Percentiles rank a stretch among this genome's conserved stretches.
phyloP scores from a whole-genome alignment of 2,888 invertebrate genomes.

The Nezara viridula region DNA sequence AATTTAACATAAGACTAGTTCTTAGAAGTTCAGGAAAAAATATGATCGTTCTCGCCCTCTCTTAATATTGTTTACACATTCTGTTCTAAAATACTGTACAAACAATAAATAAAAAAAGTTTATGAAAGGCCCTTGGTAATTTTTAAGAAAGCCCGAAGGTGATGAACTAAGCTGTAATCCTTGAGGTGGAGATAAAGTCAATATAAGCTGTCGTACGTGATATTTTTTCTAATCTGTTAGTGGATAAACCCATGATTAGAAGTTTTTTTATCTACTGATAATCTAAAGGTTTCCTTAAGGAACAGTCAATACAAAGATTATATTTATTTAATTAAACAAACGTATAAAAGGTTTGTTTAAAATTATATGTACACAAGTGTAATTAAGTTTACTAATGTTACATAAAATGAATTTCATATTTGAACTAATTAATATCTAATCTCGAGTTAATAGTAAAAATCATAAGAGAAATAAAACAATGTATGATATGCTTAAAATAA shows the following conservation, averaged over 20 bases:
- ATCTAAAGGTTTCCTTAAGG: background rate
- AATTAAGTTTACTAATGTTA: background rate
- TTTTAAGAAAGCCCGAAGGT: background rate
- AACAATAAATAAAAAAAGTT: background rate
- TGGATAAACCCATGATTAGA: slow-evolving; percentile 4
- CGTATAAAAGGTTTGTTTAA: background rate
- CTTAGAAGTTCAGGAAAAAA: background rate
- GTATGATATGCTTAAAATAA: too few relatives aligned
- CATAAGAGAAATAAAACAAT: too few relatives aligned
- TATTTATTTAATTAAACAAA: background rate
- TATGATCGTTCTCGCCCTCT: background rate
- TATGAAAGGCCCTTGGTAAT: background rate
- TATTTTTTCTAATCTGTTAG: background rate
- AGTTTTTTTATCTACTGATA: background rate
- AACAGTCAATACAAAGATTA: background rate
- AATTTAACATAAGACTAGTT: background rate
- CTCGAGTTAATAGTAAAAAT: too few relatives aligned
- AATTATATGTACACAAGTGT: background rate
- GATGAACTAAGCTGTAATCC: background rate
- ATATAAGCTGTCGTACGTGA: background rate
- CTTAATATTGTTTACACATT: background rate
- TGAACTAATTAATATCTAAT: too few relatives aligned
- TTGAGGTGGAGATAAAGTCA: background rate
- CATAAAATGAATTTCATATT: background rate
- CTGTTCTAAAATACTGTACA: background rate